Evolutionary conservation across 2,888 invertebrate species (phyloP).

Genomic region (Lissocephala sabroskyi): DNA sequence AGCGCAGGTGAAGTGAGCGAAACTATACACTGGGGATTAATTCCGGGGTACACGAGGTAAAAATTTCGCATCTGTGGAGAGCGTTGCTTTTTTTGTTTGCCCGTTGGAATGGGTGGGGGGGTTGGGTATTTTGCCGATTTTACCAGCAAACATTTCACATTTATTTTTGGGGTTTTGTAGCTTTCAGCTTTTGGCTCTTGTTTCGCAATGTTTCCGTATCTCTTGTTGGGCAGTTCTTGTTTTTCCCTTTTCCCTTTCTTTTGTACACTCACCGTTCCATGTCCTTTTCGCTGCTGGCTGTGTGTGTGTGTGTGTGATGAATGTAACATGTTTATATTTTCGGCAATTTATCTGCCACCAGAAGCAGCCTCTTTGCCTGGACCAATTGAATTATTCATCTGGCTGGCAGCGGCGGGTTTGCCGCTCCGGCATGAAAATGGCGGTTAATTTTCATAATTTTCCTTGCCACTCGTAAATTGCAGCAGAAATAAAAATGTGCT

Average conservation of each 20-base stretch:
- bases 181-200: too few relatives aligned
- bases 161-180: constrained; percentile 49
- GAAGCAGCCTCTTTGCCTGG: too few relatives aligned
- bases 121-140: constrained; percentile 12
- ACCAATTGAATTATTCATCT: too few relatives aligned
- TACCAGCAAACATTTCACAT: constrained; percentile 25
- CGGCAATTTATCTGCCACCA: too few relatives aligned
- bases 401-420: too few relatives aligned
- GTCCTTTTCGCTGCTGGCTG: neutral
- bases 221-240: constrained; percentile 21
- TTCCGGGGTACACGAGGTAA: constrained; percentile 22
- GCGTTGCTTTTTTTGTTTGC: neutral
- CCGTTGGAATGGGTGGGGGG: too few relatives aligned
- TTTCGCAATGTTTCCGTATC: constrained; percentile 36
- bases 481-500: too few relatives aligned
- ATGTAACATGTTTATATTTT: too few relatives aligned
- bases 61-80: constrained; percentile 1
- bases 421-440: neutral
- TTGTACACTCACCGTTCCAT: constrained; percentile 16
- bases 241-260: constrained; percentile 40
- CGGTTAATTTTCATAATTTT: neutral
- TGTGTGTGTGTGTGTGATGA: too few relatives aligned
- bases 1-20: constrained; percentile 18
- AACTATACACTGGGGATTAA: constrained; percentile 55
- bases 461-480: neutral